Evolutionary conservation across 2,888 invertebrate genomes (phyloP), one percentile per base, ranked within the genome.

Genomic region (Gandaritis pyraliata): DNA sequence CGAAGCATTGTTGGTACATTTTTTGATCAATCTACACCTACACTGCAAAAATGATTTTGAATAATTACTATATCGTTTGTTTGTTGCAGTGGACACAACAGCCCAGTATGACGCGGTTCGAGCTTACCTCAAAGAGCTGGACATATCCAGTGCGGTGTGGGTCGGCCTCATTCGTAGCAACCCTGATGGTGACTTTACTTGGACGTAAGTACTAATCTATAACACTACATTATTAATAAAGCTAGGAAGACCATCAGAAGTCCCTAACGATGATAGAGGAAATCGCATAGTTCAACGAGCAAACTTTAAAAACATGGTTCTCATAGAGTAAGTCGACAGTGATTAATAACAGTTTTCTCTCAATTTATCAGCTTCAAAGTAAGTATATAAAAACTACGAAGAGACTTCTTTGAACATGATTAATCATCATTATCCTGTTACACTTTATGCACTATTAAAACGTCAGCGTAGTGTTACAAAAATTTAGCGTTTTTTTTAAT

Each of bases 101-200:
- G 95, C 94, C 43, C 96, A 96, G 86, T 96, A 95, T 79, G 96
- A 96, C 80, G 96, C 96, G 43, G 95, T 96, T 56, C 92, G 96
- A 68, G 95, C 96, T 30, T 96, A 96, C 80, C 93, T 96, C 68
- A 95, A 95, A 82, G 96, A 96, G 82, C 84, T 96, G 86, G 96
- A 96, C 81, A 95, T 96, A 65, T 93, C 94, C 45, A 95, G 95
- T 80, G 95, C 95, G 56, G 95, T 96, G 64, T 96, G 96, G 96
- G 95, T 96, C 73, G 96, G 96, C 63, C 93, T 96, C 69, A 95
- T 96, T 76, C 94, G 95, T 73, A 94, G 94, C 75, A 94, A 94
- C 75, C 94, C 95, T 59, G 95, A 95, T 72, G 94, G 95, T 59
- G 94, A 94, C 68, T 96, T 96, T 79, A 94, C 94, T 73, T 96